Conservation (phyloP, 1,140 invertebrate species). For the Platyscapa corneri region DNA sequence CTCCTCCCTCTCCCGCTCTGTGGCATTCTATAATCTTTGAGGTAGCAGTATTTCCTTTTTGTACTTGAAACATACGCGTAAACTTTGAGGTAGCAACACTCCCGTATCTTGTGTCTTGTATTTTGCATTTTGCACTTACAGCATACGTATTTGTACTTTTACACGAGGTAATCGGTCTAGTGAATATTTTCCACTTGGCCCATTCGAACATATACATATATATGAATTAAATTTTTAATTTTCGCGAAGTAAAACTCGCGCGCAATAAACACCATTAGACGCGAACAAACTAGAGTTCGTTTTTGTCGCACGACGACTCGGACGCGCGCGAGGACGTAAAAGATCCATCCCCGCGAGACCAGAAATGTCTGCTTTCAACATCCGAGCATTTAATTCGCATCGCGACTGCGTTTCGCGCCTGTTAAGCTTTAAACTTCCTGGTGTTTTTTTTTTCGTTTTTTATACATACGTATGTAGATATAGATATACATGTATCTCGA, state of each 20-base stretch:
- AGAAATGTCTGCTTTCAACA: neutral
- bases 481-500: neutral
- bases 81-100: conserved; percentile 14
- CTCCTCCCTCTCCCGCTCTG: neutral
- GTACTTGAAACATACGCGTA: conserved; percentile 25
- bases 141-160: conserved; percentile 29
- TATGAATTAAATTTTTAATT: conserved; percentile 3
- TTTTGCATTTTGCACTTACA: conserved; percentile 41
- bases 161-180: conserved; percentile 10
- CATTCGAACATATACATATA: conserved; percentile 6
- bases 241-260: neutral
- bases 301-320: neutral
- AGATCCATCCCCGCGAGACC: neutral
- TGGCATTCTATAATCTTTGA: conserved; percentile 25
- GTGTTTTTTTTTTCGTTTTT: too few relatives aligned
- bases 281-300: neutral
- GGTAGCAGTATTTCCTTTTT: conserved; percentile 39
- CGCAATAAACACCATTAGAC: conserved; percentile 7
- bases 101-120: too few relatives aligned
- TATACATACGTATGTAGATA: too few relatives aligned
- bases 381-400: neutral
- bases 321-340: neutral
- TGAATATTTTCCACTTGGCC: conserved; percentile 18
- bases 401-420: neutral
- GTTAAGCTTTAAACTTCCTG: neutral